Base-by-base conservation (phyloP, 2,888 invertebrate species). In the Carabus problematicus region DNA sequence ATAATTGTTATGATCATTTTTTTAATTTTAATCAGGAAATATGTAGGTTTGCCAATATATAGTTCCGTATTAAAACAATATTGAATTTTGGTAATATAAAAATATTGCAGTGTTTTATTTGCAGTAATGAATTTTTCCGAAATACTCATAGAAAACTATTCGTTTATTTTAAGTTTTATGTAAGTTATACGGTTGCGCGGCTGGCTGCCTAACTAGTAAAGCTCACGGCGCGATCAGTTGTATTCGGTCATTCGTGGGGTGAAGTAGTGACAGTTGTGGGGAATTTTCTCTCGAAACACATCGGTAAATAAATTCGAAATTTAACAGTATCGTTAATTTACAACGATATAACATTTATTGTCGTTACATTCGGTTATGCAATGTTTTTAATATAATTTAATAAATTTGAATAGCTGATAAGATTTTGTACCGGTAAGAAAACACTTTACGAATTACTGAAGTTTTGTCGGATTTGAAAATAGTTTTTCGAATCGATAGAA, bases 401-500 rank as follows among this genome's bases (percentile, higher is more conserved):
- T 52, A 14, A 18, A 16, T 52, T 9, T 52, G 19, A 4, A 52
- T 16, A 52, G 16, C 8, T 12, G 18, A 49, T 18, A 49, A 14
- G n/a, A 14, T 47, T 47, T n/a, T 11, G n/a, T 47, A 47, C 16
- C 47, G 47, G 11, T 47, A 47, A 8, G 47, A 16, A 29, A 11
- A 16, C 16, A 11, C 14, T 45, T 18, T 52, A 18, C 12, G 16
- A 52, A 52, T 61, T 1, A 47, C 14, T 40, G 58, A 66, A 66
- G 58, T 66, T 64, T 40, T 16, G 11, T 11, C 14, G 54, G 55
- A 39, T 55, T 55, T 54, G 56, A 56, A 29, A 18, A 39, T 64
- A 64, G 45, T 58, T 56, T 64, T 64, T 55, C 29, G 40, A 67
- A 67, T 67, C 67, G 67, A 67, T 67, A 59, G 29, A 56, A 56